A percentile compares a stretch with the other conserved stretches of the same genome.
Evolutionary conservation across 2,113 vertebrate genomes (phyloP).

Genomic region (Brienomyrus longianalis): DNA sequence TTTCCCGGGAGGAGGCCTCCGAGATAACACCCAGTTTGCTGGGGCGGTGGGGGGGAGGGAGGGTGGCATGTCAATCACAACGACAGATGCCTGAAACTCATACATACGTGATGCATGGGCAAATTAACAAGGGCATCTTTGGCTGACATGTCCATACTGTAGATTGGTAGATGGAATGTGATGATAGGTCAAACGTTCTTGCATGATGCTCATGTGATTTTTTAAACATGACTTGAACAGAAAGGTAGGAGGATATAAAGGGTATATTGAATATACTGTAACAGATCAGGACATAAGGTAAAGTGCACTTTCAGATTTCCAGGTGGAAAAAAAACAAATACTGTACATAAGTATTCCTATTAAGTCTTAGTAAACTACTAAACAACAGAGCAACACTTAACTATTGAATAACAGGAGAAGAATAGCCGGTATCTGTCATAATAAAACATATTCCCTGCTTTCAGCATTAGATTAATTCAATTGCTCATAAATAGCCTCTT

Average conservation of each 20-base stretch:
- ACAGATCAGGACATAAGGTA: background rate
- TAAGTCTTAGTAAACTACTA: background rate
- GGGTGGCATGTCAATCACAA: background rate
- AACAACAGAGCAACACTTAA: background rate
- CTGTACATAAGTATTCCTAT: background rate
- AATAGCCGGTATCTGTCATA: background rate
- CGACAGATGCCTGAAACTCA: background rate
- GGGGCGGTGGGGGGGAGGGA: background rate
- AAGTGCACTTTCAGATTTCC: background rate
- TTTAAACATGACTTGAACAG: background rate
- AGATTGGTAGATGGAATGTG: background rate
- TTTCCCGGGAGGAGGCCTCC: background rate
- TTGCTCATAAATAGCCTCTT: background rate
- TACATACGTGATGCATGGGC: background rate
- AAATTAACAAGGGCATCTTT: background rate
- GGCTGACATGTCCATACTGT: background rate
- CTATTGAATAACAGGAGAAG: background rate
- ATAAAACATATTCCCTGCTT: background rate
- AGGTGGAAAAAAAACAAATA: background rate
- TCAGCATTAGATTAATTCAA: background rate
- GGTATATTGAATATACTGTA: background rate
- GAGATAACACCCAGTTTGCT: background rate
- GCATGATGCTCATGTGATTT: background rate
- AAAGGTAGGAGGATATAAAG: background rate
- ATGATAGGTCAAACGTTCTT: background rate